Evolutionary conservation across 2,888 invertebrate genomes (phyloP).

Genomic region (Hyposoter didymator): DNA sequence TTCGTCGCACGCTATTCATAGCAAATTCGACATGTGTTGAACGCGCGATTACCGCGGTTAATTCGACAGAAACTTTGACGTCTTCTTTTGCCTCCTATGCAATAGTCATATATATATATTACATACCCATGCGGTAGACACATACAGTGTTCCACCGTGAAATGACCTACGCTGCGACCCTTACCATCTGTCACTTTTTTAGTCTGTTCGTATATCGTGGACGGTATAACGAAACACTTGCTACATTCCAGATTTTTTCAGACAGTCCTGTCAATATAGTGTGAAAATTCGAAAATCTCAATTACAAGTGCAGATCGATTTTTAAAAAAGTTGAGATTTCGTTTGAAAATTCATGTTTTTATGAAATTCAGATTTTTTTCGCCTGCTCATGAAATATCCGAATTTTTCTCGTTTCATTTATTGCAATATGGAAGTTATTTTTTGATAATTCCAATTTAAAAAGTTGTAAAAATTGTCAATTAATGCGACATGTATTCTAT

Average conservation of each 20-base stretch:
- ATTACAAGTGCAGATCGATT: background rate
- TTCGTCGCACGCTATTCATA: background rate
- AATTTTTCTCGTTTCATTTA: no score
- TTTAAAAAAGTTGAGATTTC: no score
- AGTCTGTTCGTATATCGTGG: constrained; percentile 7
- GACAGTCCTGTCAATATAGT: background rate
- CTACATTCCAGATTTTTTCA: background rate
- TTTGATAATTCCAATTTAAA: no score
- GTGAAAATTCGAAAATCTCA: background rate
- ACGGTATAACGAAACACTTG: background rate
- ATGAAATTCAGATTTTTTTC: background rate
- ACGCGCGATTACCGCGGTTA: constrained; percentile 24
- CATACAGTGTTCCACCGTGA: background rate
- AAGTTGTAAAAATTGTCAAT: background rate
- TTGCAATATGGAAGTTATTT: no score
- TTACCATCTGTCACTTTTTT: constrained; percentile 31
- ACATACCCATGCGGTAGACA: background rate
- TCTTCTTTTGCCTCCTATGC: constrained; percentile 30
- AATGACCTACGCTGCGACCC: constrained; percentile 13
- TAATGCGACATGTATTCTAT: background rate
- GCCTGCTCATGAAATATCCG: no score
- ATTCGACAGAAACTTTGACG: constrained; percentile 20
- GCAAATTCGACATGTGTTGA: constrained; percentile 14
- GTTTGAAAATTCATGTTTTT: background rate
- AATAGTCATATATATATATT: constrained; percentile 1